These are phyloP conservation scores for Heliothis peltigera DNA, from an alignment of 2,888 invertebrate genomes.

Conservation along the genomic window DNA sequence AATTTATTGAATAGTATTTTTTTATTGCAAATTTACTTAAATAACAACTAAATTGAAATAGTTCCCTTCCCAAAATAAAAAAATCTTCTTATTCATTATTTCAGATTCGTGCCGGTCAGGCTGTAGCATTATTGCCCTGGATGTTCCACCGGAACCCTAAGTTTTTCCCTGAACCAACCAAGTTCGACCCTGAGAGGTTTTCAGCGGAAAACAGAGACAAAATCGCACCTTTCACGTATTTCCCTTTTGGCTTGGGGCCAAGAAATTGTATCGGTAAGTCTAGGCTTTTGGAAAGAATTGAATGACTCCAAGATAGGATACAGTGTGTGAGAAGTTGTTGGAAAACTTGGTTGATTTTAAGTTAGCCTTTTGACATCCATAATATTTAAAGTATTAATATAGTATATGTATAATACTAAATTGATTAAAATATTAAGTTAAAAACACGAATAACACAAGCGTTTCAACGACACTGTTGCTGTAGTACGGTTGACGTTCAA, in stretches of 20 bases:
- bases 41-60: too few relatives aligned
- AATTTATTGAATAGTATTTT: too few relatives aligned
- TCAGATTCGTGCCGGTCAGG: conserved; percentile 75
- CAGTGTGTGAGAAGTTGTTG: too few relatives aligned
- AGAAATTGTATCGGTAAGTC: conserved; percentile 77
- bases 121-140: conserved; percentile 77
- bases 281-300: background rate
- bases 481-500: background rate
- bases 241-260: conserved; percentile 76
- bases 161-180: conserved; percentile 71
- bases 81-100: conserved; percentile 16
- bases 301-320: too few relatives aligned
- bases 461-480: too few relatives aligned
- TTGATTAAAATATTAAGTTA: too few relatives aligned
- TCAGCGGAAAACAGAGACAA: conserved; percentile 69
- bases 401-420: too few relatives aligned
- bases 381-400: too few relatives aligned
- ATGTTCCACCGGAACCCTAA: conserved; percentile 71
- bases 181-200: conserved; percentile 77
- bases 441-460: too few relatives aligned
- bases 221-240: conserved; percentile 69
- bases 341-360: too few relatives aligned
- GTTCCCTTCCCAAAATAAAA: background rate
- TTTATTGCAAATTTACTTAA: too few relatives aligned
- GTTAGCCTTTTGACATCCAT: too few relatives aligned